Evolutionary conservation across 1,140 invertebrate genomes (phyloP).

Genomic region (Rhopalosiphum maidis): DNA sequence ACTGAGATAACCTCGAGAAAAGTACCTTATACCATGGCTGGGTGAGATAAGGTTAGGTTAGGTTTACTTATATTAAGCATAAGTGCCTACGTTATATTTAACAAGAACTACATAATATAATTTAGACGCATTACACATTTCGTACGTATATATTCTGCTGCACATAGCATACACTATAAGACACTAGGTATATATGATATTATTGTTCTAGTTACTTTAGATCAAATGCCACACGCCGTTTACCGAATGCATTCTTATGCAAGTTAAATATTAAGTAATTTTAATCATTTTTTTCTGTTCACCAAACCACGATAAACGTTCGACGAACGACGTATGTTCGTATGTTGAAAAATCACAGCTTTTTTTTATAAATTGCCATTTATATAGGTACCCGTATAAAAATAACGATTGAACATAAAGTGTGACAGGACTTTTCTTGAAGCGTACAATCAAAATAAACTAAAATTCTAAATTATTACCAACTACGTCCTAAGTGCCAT

Average conservation of each 20-base stretch:
- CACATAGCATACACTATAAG: not conserved
- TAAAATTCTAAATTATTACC: not conserved
- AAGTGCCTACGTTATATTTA: not conserved
- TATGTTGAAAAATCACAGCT: not conserved
- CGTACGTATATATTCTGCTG: too few species aligned
- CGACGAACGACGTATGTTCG: not conserved
- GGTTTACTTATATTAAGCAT: not conserved
- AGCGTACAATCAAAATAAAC: not conserved
- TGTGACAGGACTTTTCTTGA: not conserved
- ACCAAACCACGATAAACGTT: not conserved
- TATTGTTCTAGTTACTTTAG: not conserved
- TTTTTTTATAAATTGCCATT: not conserved
- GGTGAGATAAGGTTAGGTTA: too few species aligned
- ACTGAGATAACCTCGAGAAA: not conserved
- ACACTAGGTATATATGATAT: too few species aligned
- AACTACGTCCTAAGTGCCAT: not conserved
- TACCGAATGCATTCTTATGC: not conserved
- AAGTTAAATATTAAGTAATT: not conserved
- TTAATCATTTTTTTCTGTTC: not conserved
- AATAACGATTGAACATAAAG: slow-evolving; percentile 1
- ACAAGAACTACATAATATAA: not conserved
- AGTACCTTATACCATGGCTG: not conserved
- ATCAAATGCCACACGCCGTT: not conserved
- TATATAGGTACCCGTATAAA: not conserved
- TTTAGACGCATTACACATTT: not conserved